Evolutionary conservation across 2,797 vertebrate species (phyloP).

Genomic region (Eurystomus glaucurus): DNA sequence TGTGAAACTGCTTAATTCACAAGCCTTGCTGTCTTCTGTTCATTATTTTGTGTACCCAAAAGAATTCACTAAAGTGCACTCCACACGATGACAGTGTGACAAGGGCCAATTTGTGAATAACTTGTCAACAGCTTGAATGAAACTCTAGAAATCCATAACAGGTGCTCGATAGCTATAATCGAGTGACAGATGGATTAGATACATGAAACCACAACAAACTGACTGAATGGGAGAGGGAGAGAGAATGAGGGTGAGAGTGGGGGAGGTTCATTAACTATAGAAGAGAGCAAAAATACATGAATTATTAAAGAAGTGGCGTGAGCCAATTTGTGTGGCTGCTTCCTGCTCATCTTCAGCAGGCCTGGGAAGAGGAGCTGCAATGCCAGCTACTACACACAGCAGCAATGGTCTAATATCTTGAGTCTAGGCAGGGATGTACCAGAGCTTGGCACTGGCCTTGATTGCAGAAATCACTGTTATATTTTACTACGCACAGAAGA

Average conservation of each 20-base stretch:
- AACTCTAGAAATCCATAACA: constrained; percentile 82
- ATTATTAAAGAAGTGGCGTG: constrained; percentile 78
- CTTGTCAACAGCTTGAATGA: constrained; percentile 81
- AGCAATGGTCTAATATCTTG: constrained; percentile 41
- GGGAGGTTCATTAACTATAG: constrained; percentile 80
- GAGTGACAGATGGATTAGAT: constrained; percentile 83
- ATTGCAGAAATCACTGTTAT: constrained; percentile 63
- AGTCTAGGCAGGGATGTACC: constrained; percentile 39
- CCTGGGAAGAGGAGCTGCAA: constrained; percentile 60
- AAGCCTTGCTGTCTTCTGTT: constrained; percentile 69
- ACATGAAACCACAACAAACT: constrained; percentile 81
- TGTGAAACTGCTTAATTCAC: constrained; percentile 60
- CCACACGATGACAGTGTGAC: constrained; percentile 74
- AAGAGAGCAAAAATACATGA: constrained; percentile 82
- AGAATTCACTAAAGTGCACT: constrained; percentile 78
- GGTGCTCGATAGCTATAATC: constrained; percentile 80
- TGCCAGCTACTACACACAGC: constrained; percentile 60
- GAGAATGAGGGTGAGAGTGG: constrained; percentile 64
- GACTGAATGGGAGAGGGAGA: constrained; percentile 77
- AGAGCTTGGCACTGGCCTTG: constrained; percentile 66
- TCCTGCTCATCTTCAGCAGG: constrained; percentile 76
- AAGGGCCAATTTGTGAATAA: constrained; percentile 82
- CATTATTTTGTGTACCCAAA: constrained; percentile 79
- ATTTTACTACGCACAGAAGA: constrained; percentile 29
- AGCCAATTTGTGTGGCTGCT: constrained; percentile 75